Evolutionary conservation across 2,113 vertebrate species (phyloP), one percentile per base, ranked within the genome.

Genomic region (Oncorhynchus nerka): DNA sequence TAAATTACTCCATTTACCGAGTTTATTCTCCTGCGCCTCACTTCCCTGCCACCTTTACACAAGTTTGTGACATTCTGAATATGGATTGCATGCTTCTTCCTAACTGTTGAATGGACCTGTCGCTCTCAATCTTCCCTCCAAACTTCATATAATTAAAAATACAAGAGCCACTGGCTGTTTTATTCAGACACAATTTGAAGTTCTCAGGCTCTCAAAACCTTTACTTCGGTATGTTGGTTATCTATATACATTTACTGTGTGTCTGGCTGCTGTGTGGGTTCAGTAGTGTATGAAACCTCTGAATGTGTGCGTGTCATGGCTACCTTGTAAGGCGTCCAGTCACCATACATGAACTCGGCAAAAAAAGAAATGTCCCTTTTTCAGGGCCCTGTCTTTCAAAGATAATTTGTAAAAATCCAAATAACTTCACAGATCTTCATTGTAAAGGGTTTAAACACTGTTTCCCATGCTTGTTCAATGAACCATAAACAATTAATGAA

Each of bases 131-230:
- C 59, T 65, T 26, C 59, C n/a, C 12, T 24, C 59, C 19, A n/a
- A 39, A 74, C 34, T 22, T 48, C 64, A 30, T 20, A 13, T 19
- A 51, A 75, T 75, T 32, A 67, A 75, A 75, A 48, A 74, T 65
- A 26, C 59, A 74, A 11, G 26, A 75, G 62, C n/a, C 13, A 64
- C 26, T 70, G 55, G 30, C 57, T 59, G 30, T 12, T 48, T n/a
- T 15, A 45, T 45, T 45, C 39, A 76, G 3, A 8, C 3, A 45
- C 34, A 20, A 16, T 22, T 19, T 48, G 57, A 34, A n/a, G 8
- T 9, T 1, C 67, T 11, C 24, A 32, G 65, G 24, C 65, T 67
- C 5, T 32, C n/a, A 67, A 15, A 28, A 67, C 15, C 15, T 67
- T 15, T 30, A 30, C 28, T 16, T 3, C 0, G 28, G 24, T 30